Conservation (phyloP, 2,888 invertebrate genomes). For the Hydrotaea diabolus region DNA sequence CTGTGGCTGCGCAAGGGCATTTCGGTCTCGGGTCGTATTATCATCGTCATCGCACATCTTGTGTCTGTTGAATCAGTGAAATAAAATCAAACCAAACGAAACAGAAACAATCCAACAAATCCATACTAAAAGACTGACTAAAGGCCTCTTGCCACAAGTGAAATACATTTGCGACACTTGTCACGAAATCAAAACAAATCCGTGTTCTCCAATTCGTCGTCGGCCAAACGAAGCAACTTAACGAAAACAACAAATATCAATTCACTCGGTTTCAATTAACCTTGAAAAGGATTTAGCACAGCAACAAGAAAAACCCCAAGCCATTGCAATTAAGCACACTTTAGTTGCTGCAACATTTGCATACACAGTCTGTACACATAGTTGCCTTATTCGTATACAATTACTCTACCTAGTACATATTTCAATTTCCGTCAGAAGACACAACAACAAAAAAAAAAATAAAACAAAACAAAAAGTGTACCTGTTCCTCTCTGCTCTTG, state of each 20-base stretch:
- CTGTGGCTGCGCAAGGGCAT: slow-evolving; percentile 79
- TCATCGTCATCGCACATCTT: slow-evolving; percentile 28
- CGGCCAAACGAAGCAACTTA: slow-evolving; percentile 25
- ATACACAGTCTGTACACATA: slow-evolving; percentile 39
- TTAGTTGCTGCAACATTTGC: background rate
- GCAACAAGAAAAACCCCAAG: no score
- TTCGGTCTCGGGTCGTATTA: slow-evolving; percentile 75
- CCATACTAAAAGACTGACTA: slow-evolving; percentile 29
- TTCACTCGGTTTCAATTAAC: slow-evolving; percentile 36
- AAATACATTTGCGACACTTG: slow-evolving; percentile 40
- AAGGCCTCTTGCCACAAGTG: slow-evolving; percentile 33
- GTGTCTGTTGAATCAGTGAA: slow-evolving; percentile 56
- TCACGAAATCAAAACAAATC: slow-evolving; percentile 46
- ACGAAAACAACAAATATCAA: slow-evolving; percentile 12
- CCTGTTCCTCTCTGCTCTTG: slow-evolving; percentile 44
- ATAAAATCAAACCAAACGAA: slow-evolving; percentile 54
- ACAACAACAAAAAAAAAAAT: background rate
- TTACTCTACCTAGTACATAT: background rate
- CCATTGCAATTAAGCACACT: background rate
- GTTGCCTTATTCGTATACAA: slow-evolving; percentile 53
- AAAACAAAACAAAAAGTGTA: slow-evolving; percentile 41
- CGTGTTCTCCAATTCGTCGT: slow-evolving; percentile 19
- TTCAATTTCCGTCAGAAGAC: slow-evolving; percentile 57
- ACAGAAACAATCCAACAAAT: slow-evolving; percentile 39
- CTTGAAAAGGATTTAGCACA: slow-evolving; percentile 15